phyloP scores from a whole-genome alignment of 2,113 vertebrate genomes.

The Forbesichthys papilliferus region DNA sequence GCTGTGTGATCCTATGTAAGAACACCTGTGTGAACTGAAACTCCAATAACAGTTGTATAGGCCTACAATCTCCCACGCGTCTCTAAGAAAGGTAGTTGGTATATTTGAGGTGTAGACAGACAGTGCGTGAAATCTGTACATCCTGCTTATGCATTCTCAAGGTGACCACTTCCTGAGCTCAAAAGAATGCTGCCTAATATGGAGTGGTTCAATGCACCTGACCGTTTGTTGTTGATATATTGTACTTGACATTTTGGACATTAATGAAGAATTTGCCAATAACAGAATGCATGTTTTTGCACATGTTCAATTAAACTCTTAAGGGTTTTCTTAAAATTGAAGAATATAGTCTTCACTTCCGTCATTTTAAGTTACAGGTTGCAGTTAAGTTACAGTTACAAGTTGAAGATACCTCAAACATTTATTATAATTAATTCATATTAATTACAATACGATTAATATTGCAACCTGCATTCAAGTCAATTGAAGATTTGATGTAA shows the following conservation, averaged over 20 bases:
- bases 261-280: background rate
- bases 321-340: too few species aligned
- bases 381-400: background rate
- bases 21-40: background rate
- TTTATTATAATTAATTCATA: too few species aligned
- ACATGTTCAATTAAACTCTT: background rate
- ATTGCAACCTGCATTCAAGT: background rate
- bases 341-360: too few species aligned
- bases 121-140: slow-evolving; percentile 45
- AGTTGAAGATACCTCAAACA: background rate
- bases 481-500: slow-evolving; percentile 11
- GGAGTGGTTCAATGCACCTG: slow-evolving; percentile 21
- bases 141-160: slow-evolving; percentile 37
- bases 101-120: background rate
- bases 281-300: background rate
- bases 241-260: background rate
- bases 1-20: background rate
- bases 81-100: background rate
- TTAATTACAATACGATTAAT: too few species aligned
- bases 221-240: background rate
- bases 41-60: background rate
- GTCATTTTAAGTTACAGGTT: background rate
- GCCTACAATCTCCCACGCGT: background rate
- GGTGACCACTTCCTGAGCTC: slow-evolving; percentile 53
- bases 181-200: slow-evolving; percentile 37